Percentiles rank a stretch among this genome's conserved stretches.
phyloP scores from a whole-genome alignment of 2,113 vertebrate species.

The Nyctibius bracteatus region DNA sequence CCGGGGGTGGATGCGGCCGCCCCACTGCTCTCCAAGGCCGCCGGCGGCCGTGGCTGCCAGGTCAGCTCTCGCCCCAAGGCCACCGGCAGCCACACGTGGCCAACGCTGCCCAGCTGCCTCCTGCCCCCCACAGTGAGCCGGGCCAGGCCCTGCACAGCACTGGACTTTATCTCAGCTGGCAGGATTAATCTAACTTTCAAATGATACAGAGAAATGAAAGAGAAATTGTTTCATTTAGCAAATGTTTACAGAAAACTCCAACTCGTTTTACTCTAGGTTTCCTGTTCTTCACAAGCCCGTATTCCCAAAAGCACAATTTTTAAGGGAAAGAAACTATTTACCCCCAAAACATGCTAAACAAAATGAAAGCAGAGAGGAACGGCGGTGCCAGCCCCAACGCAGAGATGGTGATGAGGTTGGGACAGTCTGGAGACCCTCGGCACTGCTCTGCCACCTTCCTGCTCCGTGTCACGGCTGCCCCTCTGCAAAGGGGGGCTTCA shows the following conservation, averaged over 20 bases:
- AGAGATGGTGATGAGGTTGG: accelerated
- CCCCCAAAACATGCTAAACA: background rate
- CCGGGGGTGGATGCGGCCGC: accelerated
- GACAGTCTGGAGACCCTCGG: background rate
- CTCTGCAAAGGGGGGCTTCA: background rate
- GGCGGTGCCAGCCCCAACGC: accelerated
- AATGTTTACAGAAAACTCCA: background rate
- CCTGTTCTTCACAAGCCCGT: background rate
- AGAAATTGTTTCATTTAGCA: background rate
- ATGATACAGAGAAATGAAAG: background rate
- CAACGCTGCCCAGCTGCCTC: background rate
- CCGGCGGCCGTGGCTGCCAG: accelerated
- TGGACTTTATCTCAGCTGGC: background rate
- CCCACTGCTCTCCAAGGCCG: background rate
- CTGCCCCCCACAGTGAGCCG: background rate
- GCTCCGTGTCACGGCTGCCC: accelerated
- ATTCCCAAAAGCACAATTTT: background rate
- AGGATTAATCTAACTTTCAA: background rate
- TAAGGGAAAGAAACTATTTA: background rate
- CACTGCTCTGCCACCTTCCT: background rate
- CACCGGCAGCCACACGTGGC: background rate
- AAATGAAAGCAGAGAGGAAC: background rate
- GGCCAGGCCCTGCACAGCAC: background rate
- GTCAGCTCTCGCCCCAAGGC: background rate
- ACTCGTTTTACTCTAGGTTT: background rate